Base-by-base conservation (phyloP, 2,888 invertebrate species). In the Diaphora mendica region DNA sequence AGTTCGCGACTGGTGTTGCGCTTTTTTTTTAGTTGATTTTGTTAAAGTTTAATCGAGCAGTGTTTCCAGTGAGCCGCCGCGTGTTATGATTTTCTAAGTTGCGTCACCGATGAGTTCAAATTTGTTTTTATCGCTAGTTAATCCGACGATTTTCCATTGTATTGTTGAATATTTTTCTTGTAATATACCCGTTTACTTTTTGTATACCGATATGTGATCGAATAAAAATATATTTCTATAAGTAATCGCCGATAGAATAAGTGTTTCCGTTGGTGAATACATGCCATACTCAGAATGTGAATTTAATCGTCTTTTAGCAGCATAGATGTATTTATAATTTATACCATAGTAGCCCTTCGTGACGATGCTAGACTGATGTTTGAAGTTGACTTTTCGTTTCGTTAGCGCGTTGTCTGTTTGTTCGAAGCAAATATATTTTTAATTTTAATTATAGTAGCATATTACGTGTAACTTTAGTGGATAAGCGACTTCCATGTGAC, bases 281-380 rank as follows among this genome's bases (percentile, higher is more conserved):
- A 88, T 85, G 93, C 92, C 94, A 94, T 94, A 94, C 94, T 94
- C 93, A 92, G 89, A 80, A 89, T 87, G 90, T 93, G 94, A 93
- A 93, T 93, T 94, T 93, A 92, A 88, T 90, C 89, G 89, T 92
- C 89, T 89, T 84, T 88, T 91, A 92, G 90, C 78, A 77, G 87
- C 87, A 86, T 91, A 91, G 89, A 83, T 85, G 85, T 91, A 88
- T 86, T 90, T 84, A 64, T 70, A 82, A 88, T 89, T 89, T 85
- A 81, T 77, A 85, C 62, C 23, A 30, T 85, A 83, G 85, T 87
- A 88, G 84, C 89, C 90, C 89, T 91, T 88, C 83, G 79, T 86
- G 83, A 85, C 80, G 82, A 91, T 85, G 88, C 89, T 92, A 92
- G 94, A 94, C 93, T 93, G 93, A 93, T 87, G 84, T 77, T 82